These are phyloP conservation scores for Toxostoma redivivum DNA, from an alignment of 2,113 vertebrate genomes.

Conservation along the genomic window DNA sequence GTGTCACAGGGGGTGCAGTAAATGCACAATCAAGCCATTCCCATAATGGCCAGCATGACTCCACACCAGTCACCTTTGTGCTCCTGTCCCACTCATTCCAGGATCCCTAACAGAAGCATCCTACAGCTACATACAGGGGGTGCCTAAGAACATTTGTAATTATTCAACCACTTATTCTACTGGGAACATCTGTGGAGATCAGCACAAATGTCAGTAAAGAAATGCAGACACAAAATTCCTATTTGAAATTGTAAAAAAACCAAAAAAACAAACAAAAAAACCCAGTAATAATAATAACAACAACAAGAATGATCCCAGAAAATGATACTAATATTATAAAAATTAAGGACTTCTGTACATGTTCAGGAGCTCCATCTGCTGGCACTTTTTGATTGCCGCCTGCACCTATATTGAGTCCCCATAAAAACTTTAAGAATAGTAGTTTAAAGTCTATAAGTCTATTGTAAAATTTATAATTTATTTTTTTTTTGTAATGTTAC, in stretches of 20 bases:
- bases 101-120: not conserved
- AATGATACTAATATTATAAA: not conserved
- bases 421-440: not conserved
- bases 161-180: not conserved
- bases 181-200: not conserved
- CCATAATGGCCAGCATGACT: rapidly evolving
- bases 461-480: not conserved
- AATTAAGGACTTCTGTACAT: not conserved
- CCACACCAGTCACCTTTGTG: not conserved
- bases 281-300: not conserved
- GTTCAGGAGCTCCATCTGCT: constrained; percentile 31
- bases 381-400: not conserved
- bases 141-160: not conserved
- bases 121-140: rapidly evolving
- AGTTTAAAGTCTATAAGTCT: not conserved
- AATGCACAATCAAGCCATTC: not conserved
- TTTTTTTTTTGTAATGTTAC: not conserved
- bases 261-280: not conserved
- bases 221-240: not conserved
- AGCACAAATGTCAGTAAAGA: not conserved
- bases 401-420: not conserved
- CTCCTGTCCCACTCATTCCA: not conserved
- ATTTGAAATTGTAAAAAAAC: not conserved
- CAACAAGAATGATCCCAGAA: not conserved
- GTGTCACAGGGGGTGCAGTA: not conserved